phyloP scores from a whole-genome alignment of 2,113 vertebrate genomes.

The Malurus elegans region DNA sequence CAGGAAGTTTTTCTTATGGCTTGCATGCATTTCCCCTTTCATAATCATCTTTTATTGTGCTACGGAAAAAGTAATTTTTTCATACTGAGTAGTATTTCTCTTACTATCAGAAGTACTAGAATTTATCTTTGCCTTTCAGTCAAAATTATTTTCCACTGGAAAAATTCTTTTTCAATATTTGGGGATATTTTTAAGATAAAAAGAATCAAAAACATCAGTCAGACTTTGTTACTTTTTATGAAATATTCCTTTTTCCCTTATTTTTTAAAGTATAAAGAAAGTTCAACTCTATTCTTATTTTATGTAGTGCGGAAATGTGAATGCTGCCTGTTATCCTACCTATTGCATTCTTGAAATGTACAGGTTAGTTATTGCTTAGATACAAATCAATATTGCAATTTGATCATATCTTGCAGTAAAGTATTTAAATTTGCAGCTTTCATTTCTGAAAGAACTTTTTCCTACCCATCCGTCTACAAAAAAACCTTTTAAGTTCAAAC shows the following conservation, averaged over 20 bases:
- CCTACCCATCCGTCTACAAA: background rate
- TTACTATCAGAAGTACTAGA: background rate
- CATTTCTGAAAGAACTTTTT: background rate
- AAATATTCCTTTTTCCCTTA: background rate
- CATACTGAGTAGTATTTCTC: background rate
- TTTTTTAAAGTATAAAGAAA: background rate
- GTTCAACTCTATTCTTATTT: background rate
- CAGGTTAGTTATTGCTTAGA: background rate
- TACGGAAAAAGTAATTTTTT: background rate
- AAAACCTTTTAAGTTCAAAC: background rate
- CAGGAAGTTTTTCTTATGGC: slow-evolving; percentile 26
- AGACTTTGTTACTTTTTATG: background rate
- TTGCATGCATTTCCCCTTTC: slow-evolving; percentile 42
- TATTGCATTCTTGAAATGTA: background rate
- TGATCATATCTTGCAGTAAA: background rate
- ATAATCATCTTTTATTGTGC: slow-evolving; percentile 46
- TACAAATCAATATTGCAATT: background rate
- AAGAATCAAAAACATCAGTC: background rate
- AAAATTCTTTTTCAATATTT: background rate
- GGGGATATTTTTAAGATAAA: background rate
- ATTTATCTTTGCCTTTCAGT: background rate
- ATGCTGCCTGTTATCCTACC: background rate
- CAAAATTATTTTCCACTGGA: background rate
- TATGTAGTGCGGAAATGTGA: background rate
- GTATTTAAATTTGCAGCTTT: background rate